Evolutionary conservation across 2,797 vertebrate genomes (phyloP).

Genomic region (Anabas testudineus): DNA sequence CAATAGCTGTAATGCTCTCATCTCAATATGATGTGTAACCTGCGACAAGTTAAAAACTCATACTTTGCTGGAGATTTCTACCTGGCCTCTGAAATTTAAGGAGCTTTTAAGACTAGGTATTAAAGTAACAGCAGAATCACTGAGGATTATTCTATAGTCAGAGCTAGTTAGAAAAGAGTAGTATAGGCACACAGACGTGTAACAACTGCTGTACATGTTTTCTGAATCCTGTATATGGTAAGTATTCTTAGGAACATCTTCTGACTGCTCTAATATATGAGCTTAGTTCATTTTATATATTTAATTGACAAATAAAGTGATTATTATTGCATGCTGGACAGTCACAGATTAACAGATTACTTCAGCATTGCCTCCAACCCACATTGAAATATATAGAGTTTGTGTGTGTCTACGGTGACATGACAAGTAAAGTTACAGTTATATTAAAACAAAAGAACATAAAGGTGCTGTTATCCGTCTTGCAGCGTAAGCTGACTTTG

Average conservation of each 20-base stretch:
- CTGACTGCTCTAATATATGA: too few relatives aligned
- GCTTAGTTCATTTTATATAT: too few relatives aligned
- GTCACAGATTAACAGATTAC: conserved; percentile 4
- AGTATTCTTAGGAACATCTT: too few relatives aligned
- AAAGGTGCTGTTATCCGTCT: conserved; percentile 23
- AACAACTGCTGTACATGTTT: too few relatives aligned
- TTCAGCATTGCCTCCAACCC: conserved; percentile 6
- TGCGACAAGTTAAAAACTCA: conserved; percentile 34
- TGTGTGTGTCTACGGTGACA: conserved; percentile 18
- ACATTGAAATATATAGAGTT: conserved; percentile 6
- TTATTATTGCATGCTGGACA: background rate
- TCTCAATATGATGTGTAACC: conserved; percentile 52
- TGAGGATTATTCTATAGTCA: background rate
- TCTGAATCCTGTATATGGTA: too few relatives aligned
- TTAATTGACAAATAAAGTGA: too few relatives aligned
- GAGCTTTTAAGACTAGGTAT: conserved; percentile 38
- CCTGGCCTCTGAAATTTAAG: conserved; percentile 45
- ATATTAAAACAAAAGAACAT: background rate
- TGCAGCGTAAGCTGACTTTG: conserved; percentile 27
- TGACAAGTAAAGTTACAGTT: background rate
- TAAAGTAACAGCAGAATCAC: background rate
- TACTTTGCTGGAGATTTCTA: conserved; percentile 38
- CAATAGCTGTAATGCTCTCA: conserved; percentile 69
- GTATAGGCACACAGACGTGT: too few relatives aligned
- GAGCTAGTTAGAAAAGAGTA: background rate